Conservation (phyloP, 1,140 invertebrate species). For the Coptotermes formosanus region DNA sequence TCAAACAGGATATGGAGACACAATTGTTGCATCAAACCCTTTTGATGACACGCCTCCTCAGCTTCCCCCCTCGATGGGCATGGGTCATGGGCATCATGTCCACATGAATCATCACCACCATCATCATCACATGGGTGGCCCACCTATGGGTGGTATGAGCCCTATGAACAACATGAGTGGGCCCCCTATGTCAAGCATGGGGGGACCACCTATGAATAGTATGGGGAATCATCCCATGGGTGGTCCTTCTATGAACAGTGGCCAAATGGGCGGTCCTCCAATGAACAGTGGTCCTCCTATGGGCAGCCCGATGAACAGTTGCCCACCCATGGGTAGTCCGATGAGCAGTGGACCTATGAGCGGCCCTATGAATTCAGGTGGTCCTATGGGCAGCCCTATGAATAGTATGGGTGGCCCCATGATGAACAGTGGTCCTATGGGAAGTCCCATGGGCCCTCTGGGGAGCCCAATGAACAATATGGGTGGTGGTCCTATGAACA, state of each 20-base stretch:
- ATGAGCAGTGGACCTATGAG: conserved; percentile 73
- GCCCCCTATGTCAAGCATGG: conserved; percentile 55
- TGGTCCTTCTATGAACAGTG: conserved; percentile 45
- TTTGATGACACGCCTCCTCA: conserved; percentile 87
- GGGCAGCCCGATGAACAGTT: conserved; percentile 58
- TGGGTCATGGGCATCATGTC: conserved; percentile 52
- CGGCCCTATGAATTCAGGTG: conserved; percentile 49
- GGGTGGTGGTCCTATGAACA: conserved; percentile 31
- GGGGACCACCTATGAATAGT: conserved; percentile 55
- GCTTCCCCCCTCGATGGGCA: conserved; percentile 50
- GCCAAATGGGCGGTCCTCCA: conserved; percentile 34
- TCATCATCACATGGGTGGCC: conserved; percentile 60
- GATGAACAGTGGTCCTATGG: conserved; percentile 45
- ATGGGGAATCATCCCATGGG: conserved; percentile 63
- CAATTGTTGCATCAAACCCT: conserved; percentile 91
- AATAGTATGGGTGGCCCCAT: conserved; percentile 41
- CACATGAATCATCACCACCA: conserved; percentile 51
- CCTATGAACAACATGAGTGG: conserved; percentile 45
- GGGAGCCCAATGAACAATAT: conserved; percentile 41
- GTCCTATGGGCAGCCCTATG: conserved; percentile 43
- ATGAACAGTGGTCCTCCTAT: conserved; percentile 59
- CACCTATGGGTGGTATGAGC: conserved; percentile 56
- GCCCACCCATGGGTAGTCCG: conserved; percentile 52
- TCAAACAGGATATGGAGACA: conserved; percentile 75
- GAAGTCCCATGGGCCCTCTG: conserved; percentile 54